phyloP scores from a whole-genome alignment of 2,888 invertebrate species.

The Fragum sueziense region DNA sequence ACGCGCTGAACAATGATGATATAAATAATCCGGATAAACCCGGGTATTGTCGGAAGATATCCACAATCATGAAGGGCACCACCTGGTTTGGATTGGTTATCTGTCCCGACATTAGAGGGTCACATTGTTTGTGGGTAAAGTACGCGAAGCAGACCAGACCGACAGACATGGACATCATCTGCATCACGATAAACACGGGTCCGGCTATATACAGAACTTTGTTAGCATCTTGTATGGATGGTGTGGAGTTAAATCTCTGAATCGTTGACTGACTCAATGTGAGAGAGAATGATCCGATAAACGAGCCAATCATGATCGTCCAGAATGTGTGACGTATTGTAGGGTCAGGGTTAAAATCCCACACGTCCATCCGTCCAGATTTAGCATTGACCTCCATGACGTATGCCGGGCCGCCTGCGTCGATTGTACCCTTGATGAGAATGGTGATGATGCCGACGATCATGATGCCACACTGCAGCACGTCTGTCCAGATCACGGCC shows the following conservation, averaged over 20 bases:
- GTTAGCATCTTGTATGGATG: conserved; percentile 53
- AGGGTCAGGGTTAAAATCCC: conserved; percentile 65
- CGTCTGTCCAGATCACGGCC: conserved; percentile 51
- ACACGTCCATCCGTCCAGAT: conserved; percentile 38
- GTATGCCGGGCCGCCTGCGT: conserved; percentile 35
- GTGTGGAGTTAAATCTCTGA: conserved; percentile 67
- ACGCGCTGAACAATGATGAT: conserved; percentile 39
- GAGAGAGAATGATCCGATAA: conserved; percentile 62
- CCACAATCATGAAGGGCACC: conserved; percentile 43
- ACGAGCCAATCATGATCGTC: conserved; percentile 60
- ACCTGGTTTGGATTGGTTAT: conserved; percentile 51
- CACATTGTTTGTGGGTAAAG: conserved; percentile 35
- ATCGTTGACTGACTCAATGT: conserved; percentile 66
- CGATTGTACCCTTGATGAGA: conserved; percentile 41
- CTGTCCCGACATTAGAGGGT: conserved; percentile 35
- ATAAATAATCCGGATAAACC: conserved; percentile 43
- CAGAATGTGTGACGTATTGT: conserved; percentile 66
- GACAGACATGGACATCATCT: conserved; percentile 47
- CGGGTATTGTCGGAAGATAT: conserved; percentile 33
- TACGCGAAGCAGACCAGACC: conserved; percentile 48
- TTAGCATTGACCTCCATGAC: conserved; percentile 26
- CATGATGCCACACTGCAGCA: conserved; percentile 46
- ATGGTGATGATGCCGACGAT: conserved; percentile 39
- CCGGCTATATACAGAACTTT: conserved; percentile 44
- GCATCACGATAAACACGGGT: conserved; percentile 39